Conservation (phyloP, 2,888 invertebrate genomes). For the Gasteruption jaculator region DNA sequence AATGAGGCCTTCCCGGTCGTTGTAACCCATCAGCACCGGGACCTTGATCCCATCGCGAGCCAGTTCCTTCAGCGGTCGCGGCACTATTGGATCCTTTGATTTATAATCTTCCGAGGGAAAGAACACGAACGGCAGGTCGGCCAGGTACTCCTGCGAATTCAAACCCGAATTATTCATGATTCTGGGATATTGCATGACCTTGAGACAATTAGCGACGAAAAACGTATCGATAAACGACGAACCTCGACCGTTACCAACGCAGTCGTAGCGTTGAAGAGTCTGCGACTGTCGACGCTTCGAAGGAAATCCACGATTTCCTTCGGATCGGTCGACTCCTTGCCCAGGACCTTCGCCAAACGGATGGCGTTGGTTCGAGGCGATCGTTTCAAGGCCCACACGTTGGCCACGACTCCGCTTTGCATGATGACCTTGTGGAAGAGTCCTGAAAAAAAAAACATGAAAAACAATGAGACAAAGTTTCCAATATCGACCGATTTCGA, state of each 20-base stretch:
- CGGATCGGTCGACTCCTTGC: constrained; percentile 21
- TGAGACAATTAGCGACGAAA: not conserved
- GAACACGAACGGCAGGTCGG: not conserved
- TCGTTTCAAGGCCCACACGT: constrained; percentile 14
- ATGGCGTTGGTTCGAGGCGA: constrained; percentile 12
- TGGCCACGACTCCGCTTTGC: constrained; percentile 18
- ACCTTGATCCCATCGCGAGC: constrained; percentile 21
- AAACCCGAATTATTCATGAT: not conserved
- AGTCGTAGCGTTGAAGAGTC: constrained; percentile 15
- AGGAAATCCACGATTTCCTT: constrained; percentile 23
- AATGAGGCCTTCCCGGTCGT: constrained; percentile 36
- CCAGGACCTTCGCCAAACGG: constrained; percentile 18
- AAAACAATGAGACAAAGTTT: not conserved
- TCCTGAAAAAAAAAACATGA: constrained; percentile 14
- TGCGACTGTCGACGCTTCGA: constrained; percentile 16
- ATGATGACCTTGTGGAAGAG: constrained; percentile 23
- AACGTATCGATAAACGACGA: not conserved
- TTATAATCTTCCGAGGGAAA: constrained; percentile 30
- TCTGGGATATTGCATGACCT: not conserved
- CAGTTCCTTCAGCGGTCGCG: constrained; percentile 17
- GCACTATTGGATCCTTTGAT: constrained; percentile 32
- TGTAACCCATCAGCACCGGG: constrained; percentile 26
- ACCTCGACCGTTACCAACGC: not conserved
- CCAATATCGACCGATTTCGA: no score
- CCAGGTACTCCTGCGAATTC: constrained; percentile 12